phyloP scores from a whole-genome alignment of 2,888 invertebrate species.

The Omphaloscelis lunosa region DNA sequence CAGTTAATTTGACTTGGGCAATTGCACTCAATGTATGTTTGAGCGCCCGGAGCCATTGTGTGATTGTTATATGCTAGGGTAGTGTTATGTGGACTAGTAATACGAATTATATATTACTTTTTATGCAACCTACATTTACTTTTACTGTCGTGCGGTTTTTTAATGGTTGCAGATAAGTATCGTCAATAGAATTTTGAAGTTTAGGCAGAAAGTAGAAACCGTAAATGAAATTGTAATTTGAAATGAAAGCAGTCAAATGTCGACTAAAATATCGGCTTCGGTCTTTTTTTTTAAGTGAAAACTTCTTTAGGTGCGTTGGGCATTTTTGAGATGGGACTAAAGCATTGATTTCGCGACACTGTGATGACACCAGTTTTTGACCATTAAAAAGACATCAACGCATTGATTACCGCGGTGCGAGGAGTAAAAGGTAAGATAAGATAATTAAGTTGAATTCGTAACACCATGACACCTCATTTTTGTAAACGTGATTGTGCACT shows the following conservation, averaged over 20 bases:
- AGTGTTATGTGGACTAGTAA: constrained; percentile 8
- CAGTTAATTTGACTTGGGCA: constrained; percentile 56
- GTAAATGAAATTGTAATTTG: neutral
- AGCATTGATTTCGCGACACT: no score
- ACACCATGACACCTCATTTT: no score
- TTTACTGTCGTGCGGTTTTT: neutral
- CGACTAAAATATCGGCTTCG: neutral
- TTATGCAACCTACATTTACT: neutral
- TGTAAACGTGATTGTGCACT: no score
- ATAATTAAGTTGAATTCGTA: no score
- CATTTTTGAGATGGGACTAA: no score
- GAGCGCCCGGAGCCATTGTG: constrained; percentile 38
- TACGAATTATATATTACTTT: constrained; percentile 22
- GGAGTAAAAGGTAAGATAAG: no score
- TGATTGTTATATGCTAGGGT: constrained; percentile 34
- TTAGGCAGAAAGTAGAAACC: neutral
- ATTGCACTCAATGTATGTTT: constrained; percentile 59
- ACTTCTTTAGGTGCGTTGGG: no score
- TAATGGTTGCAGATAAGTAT: neutral
- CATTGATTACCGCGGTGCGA: no score
- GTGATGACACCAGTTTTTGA: no score
- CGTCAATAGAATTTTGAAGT: neutral
- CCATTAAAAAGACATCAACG: no score
- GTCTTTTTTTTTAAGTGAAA: no score
- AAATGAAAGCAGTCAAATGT: neutral